These are phyloP conservation scores for Acropora yongei DNA, from an alignment of 64 coral and sea anemone genomes.

Conservation along the genomic window DNA sequence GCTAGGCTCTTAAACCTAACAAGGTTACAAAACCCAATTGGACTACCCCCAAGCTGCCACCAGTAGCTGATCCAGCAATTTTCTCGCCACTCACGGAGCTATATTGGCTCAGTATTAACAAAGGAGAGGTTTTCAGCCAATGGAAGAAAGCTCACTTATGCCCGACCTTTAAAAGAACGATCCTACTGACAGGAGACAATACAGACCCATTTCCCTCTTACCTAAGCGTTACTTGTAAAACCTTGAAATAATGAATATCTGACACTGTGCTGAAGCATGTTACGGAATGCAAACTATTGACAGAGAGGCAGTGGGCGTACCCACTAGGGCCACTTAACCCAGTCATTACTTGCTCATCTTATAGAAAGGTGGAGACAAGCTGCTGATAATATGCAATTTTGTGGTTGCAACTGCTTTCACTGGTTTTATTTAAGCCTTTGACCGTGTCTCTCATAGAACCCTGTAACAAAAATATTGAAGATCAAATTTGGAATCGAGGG, in stretches of 20 bases:
- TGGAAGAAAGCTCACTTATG: constrained; percentile 3
- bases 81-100: too few species aligned
- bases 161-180: neutral
- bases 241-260: neutral
- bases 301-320: neutral
- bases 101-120: neutral
- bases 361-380: neutral
- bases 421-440: neutral
- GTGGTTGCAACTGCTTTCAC: neutral
- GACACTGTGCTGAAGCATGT: neutral
- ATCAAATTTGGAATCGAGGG: neutral
- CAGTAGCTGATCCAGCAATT: too few species aligned
- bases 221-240: neutral
- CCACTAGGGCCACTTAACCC: neutral
- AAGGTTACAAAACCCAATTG: too few species aligned
- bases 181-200: neutral
- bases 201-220: too few species aligned
- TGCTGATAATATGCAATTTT: neutral
- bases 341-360: neutral
- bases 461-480: constrained; percentile 1
- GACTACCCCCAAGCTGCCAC: too few species aligned
- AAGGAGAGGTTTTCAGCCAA: neutral
- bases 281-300: neutral
- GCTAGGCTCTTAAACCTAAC: too few species aligned
- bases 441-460: neutral